Conservation (phyloP, 2,797 vertebrate genomes). For the Rhinophrynus dorsalis region DNA sequence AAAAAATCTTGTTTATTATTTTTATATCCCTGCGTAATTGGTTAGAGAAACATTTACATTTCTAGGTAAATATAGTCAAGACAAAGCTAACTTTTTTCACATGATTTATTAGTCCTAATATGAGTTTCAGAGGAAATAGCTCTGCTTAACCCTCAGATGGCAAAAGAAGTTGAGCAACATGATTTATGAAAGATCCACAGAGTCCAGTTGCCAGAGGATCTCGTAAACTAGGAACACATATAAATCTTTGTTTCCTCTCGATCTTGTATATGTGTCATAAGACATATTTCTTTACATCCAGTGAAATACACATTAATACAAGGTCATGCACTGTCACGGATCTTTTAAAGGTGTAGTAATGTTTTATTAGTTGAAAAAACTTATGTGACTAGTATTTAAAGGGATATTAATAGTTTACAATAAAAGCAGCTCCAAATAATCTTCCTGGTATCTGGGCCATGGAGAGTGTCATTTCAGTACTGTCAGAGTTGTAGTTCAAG, state of each 20-base stretch:
- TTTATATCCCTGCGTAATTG: background rate
- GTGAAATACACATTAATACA: conserved; percentile 28
- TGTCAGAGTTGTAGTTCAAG: too few species aligned
- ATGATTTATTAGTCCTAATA: conserved; percentile 42
- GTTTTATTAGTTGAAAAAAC: too few species aligned
- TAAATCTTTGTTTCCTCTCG: conserved; percentile 45
- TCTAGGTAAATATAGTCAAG: background rate
- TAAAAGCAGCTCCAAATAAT: too few species aligned
- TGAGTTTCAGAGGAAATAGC: conserved; percentile 41
- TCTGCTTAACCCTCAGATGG: conserved; percentile 36
- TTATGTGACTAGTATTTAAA: too few species aligned
- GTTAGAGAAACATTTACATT: background rate
- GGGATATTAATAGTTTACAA: too few species aligned
- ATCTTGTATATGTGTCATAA: conserved; percentile 38
- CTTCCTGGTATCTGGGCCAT: too few species aligned
- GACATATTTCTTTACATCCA: conserved; percentile 38
- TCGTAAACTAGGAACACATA: conserved; percentile 34
- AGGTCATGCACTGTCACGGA: conserved; percentile 29
- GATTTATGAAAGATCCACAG: conserved; percentile 46
- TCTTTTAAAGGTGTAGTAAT: too few species aligned
- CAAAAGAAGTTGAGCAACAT: conserved; percentile 42
- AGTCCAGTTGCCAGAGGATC: conserved; percentile 36
- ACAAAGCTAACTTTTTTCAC: conserved; percentile 27
- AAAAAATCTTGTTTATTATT: background rate
- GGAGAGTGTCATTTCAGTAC: too few species aligned